Evolutionary conservation across 2,888 invertebrate species (phyloP), one percentile per base, ranked within the genome.

Genomic region (Agrilus cyanescens): DNA sequence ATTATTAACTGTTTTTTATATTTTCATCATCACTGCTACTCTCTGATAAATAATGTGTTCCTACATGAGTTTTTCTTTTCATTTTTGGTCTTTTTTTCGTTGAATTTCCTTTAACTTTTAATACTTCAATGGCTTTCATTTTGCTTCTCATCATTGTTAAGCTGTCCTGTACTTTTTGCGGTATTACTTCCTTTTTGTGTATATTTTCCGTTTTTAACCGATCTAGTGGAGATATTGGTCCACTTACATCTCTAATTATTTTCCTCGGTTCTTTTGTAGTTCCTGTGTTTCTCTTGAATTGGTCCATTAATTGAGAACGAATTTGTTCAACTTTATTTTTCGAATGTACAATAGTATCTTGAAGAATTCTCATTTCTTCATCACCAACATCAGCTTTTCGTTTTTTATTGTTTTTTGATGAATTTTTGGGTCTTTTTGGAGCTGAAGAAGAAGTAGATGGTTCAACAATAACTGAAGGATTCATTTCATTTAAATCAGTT

Each of bases 111-210:
- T 74, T 78, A 1, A 78, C 74, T 62, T 78, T 83, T 49, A 82
- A 78, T 40, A 82, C 56, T 61, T 83, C 82, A 36, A 85, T 84
- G 1, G 88, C 87, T 61, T 79, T 78, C 55, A 82, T 65, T 66
- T 82, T 86, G 51, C 77, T 80, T 57, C 78, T 73, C 35, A 82
- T 63, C 48, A 80, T 67, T 56, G 75, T 71, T 46, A 71, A 68
- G 60, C 78, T 75, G 49, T 81, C 78, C 47, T 73, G 75, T 59
- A 83, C 80, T 50, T 78, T 74, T 58, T 88, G 87, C 1, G 85
- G 85, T 57, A 88, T 86, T 1, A 74, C 60, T 63, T 80, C 79
- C 56, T 73, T 73, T 38, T 50, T 53, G 38, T 60, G 58, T 33
- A 62, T 34, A 46, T 43, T 49, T 12, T 40, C 37, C 12, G 31